Evolutionary conservation across 2,797 vertebrate species (phyloP).

Genomic region (Leptodactylus fallax): DNA sequence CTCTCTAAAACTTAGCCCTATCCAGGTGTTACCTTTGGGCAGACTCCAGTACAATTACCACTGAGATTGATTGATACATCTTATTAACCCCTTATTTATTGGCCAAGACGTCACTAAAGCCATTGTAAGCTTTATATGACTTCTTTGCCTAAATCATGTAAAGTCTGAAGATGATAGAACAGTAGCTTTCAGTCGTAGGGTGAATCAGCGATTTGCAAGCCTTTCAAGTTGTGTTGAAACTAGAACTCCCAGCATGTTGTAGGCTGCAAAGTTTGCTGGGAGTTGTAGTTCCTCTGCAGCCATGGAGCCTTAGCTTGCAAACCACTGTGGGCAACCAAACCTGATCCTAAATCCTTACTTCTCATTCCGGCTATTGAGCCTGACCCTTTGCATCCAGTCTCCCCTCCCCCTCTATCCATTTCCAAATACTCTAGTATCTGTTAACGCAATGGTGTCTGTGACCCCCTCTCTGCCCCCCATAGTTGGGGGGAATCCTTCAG

Average conservation of each 20-base stretch:
- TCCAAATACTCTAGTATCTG: conserved; percentile 17
- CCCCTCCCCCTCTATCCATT: conserved; percentile 40
- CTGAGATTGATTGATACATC: background rate
- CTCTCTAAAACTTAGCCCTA: background rate
- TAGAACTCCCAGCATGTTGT: background rate
- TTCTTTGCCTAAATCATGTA: background rate
- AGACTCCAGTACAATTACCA: background rate
- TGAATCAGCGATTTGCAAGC: background rate
- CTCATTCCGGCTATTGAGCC: conserved; percentile 28
- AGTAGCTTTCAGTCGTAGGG: background rate
- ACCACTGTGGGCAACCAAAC: background rate
- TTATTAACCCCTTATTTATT: background rate
- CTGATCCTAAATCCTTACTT: background rate
- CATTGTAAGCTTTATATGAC: background rate
- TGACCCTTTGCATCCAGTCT: conserved; percentile 4
- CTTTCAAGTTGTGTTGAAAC: background rate
- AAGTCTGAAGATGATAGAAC: background rate
- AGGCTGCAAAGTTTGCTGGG: background rate
- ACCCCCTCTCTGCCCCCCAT: background rate
- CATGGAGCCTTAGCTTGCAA: background rate
- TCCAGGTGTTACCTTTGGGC: background rate
- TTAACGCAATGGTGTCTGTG: conserved; percentile 49
- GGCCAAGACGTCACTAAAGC: background rate
- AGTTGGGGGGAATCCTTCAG: conserved; percentile 61
- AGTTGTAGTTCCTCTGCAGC: background rate